Evolutionary conservation across 2,888 invertebrate genomes (phyloP), one percentile per base, ranked within the genome.

Genomic region (Caenorhabditis angaria): DNA sequence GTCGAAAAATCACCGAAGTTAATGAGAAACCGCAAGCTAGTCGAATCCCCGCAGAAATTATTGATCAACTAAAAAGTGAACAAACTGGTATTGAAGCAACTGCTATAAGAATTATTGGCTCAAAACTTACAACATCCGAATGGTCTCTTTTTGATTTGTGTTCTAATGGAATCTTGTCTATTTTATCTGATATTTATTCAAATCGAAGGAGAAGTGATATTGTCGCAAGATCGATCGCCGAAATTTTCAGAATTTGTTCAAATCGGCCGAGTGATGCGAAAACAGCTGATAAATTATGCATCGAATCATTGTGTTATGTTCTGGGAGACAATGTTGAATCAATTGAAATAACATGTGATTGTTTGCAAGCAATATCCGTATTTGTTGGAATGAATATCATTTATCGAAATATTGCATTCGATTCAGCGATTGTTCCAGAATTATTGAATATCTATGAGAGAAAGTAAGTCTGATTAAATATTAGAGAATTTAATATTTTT

Each of bases 381-480:
- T 69, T 74, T 57, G 25, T 70, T n/a, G 57, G 53, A 18, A 61
- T 57, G 18, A 63, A 57, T 29, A 22, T 62, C 3, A 54, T 61
- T 22, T 74, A 59, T 47, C 53, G 74, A 14, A 74, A 74, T 27
- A 18, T 74, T 8, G 69, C 74, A 3, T 61, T 74, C 10, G 74
- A 74, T 22, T 10, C 4, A n/a, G 66, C 64, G 6, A 53, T 74
- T 12, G 66, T 74, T 12, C 69, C 74, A 6, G 63, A 59, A 12
- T 14, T 74, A 12, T 22, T 74, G 0, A 35, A n/a, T 20, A 28
- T 54, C 4, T 35, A 22, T 47, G 54, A 29, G n/a, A 54, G 22
- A 24, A 20, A 62, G 62, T 61, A 18, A 61, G 25, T 32, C 5
- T 10, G 14, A 6, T 35, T 62, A n/a, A n/a, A n/a, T n/a, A n/a